phyloP scores from a whole-genome alignment of 1,140 invertebrate genomes.

The Zaprionus vittiger region DNA sequence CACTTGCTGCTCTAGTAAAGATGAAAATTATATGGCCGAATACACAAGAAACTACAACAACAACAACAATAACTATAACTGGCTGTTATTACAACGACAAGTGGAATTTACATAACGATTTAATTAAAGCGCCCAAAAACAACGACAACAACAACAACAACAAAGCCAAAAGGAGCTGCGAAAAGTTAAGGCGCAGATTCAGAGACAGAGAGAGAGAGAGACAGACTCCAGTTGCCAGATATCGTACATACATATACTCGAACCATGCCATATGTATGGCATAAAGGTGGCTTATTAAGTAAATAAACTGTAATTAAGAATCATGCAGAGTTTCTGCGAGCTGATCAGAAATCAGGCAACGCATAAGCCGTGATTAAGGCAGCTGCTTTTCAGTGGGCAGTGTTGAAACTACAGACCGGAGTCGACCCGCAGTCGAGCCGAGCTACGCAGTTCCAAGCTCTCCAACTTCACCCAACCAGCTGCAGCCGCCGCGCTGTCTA shows the following conservation, averaged over 20 bases:
- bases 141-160: constrained; percentile 16
- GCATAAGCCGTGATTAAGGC: constrained; percentile 37
- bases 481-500: constrained; percentile 67
- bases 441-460: constrained; percentile 13
- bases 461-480: constrained; percentile 12
- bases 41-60: constrained; percentile 10
- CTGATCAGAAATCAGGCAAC: constrained; percentile 25
- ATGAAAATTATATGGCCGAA: constrained; percentile 65
- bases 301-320: constrained; percentile 72
- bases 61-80: constrained; percentile 23
- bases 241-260: background rate
- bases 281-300: constrained; percentile 66
- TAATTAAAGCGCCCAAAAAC: constrained; percentile 67
- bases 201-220: constrained; percentile 1
- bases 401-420: constrained; percentile 23
- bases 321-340: constrained; percentile 33
- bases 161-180: constrained; percentile 57
- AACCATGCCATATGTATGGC: constrained; percentile 24
- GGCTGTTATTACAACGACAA: constrained; percentile 58
- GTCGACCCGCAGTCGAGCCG: too few relatives aligned
- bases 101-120: constrained; percentile 79
- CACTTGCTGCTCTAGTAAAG: constrained; percentile 69
- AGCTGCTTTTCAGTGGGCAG: constrained; percentile 13
- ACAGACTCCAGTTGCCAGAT: background rate
- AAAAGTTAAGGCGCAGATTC: constrained; percentile 70